Evolutionary conservation across 2,888 invertebrate species (phyloP).

Genomic region (Mellilla xanthometata): DNA sequence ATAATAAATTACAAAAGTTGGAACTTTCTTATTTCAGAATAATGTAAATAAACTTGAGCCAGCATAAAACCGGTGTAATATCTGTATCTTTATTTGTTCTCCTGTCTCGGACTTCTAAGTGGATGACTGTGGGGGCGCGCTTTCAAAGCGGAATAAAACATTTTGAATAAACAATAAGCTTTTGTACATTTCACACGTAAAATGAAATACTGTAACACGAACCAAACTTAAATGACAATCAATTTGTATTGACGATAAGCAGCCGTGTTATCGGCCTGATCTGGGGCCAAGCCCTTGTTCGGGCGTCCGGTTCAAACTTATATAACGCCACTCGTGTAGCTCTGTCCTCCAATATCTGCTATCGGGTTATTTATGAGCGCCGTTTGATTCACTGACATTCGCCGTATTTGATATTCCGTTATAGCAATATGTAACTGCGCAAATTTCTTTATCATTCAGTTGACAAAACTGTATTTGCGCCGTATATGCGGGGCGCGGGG

Average conservation of each 20-base stretch:
- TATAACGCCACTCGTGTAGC: slow-evolving; percentile 25
- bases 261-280: slow-evolving; percentile 52
- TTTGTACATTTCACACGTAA: slow-evolving; percentile 27
- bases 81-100: slow-evolving; percentile 34
- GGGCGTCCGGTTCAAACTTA: slow-evolving; percentile 27
- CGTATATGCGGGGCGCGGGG: slow-evolving; percentile 40
- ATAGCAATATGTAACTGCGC: slow-evolving; percentile 16
- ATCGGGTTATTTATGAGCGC: slow-evolving; percentile 18
- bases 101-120: slow-evolving; percentile 27
- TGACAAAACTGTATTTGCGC: slow-evolving; percentile 49
- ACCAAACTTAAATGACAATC: slow-evolving; percentile 51
- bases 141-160: slow-evolving; percentile 25
- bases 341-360: slow-evolving; percentile 14
- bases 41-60: slow-evolving; percentile 33
- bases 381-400: slow-evolving; percentile 16
- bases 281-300: slow-evolving; percentile 44
- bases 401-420: slow-evolving; percentile 17
- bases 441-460: slow-evolving; percentile 40
- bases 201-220: slow-evolving; percentile 34
- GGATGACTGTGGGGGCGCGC: slow-evolving; percentile 24
- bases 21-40: slow-evolving; percentile 34
- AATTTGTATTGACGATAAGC: slow-evolving; percentile 63
- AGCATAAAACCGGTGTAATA: slow-evolving; percentile 30
- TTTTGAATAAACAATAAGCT: slow-evolving; percentile 18
- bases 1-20: slow-evolving; percentile 32